These are phyloP conservation scores for Leptosomus discolor DNA, from an alignment of 2,113 vertebrate genomes.

Conservation along the genomic window DNA sequence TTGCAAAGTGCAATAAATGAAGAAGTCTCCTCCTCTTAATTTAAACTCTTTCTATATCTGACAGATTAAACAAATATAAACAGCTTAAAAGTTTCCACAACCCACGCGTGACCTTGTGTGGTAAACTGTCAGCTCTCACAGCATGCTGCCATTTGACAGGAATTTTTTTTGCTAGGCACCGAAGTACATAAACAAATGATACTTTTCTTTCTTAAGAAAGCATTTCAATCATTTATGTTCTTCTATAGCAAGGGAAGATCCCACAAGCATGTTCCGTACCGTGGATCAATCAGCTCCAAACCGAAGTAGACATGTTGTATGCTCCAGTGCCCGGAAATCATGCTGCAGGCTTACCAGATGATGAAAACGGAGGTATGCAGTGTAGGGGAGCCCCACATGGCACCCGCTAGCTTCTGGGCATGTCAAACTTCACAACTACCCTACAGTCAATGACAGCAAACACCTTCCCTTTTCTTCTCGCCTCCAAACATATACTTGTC, in stretches of 20 bases:
- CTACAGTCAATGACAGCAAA: constrained; percentile 82
- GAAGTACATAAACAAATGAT: constrained; percentile 71
- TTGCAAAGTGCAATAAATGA: constrained; percentile 23
- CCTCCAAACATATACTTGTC: constrained; percentile 74
- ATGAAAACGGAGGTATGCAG: constrained; percentile 85
- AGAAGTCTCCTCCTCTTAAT: background rate
- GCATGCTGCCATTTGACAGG: constrained; percentile 2
- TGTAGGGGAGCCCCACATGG: constrained; percentile 80
- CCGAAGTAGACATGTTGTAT: constrained; percentile 80
- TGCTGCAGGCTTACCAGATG: constrained; percentile 88
- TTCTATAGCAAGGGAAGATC: constrained; percentile 73
- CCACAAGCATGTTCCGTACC: constrained; percentile 79
- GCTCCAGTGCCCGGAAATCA: constrained; percentile 86
- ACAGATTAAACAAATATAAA: constrained; percentile 21
- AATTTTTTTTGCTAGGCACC: constrained; percentile 40
- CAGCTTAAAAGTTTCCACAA: background rate
- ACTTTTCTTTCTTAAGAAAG: constrained; percentile 70
- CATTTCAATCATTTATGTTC: constrained; percentile 81
- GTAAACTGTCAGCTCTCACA: background rate
- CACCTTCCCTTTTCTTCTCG: constrained; percentile 75
- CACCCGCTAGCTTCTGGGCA: constrained; percentile 81
- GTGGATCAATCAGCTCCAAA: constrained; percentile 92
- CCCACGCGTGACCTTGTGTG: background rate
- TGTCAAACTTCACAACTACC: constrained; percentile 82
- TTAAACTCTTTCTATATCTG: constrained; percentile 6